Conservation (phyloP, 2,113 vertebrate genomes). For the Gymnobelideus leadbeateri region DNA sequence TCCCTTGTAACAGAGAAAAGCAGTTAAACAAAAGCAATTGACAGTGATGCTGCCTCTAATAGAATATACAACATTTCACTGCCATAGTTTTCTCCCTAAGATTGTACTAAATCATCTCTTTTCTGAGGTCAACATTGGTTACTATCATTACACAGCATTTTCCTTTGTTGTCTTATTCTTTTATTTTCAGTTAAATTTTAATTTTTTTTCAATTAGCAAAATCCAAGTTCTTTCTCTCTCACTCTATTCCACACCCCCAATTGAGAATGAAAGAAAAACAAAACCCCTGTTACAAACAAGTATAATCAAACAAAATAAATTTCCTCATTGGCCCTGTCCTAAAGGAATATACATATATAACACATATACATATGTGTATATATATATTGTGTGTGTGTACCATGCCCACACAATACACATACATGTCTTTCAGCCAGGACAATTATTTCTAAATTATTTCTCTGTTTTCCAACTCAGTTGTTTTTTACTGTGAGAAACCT, state of each 20-base stretch:
- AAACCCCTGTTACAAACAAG: background rate
- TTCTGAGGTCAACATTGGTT: background rate
- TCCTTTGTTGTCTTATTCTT: background rate
- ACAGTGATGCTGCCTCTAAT: background rate
- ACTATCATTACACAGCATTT: background rate
- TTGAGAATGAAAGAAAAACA: background rate
- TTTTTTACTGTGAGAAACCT: background rate
- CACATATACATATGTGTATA: rapidly evolving
- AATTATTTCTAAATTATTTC: too few species aligned
- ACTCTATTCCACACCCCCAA: background rate
- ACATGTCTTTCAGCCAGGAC: background rate
- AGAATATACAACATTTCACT: background rate
- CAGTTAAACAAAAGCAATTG: background rate
- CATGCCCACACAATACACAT: background rate
- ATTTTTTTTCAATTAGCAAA: background rate
- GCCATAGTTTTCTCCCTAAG: background rate
- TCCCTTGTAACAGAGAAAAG: background rate
- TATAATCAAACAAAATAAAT: background rate
- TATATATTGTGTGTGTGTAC: background rate
- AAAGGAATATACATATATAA: background rate
- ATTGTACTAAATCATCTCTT: background rate
- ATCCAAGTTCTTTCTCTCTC: background rate
- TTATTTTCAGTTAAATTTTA: background rate
- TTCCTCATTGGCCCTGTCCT: background rate
- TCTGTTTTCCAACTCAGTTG: background rate